Evolutionary conservation across 1,140 invertebrate genomes (phyloP).

Genomic region (Drosophila kohkoa): DNA sequence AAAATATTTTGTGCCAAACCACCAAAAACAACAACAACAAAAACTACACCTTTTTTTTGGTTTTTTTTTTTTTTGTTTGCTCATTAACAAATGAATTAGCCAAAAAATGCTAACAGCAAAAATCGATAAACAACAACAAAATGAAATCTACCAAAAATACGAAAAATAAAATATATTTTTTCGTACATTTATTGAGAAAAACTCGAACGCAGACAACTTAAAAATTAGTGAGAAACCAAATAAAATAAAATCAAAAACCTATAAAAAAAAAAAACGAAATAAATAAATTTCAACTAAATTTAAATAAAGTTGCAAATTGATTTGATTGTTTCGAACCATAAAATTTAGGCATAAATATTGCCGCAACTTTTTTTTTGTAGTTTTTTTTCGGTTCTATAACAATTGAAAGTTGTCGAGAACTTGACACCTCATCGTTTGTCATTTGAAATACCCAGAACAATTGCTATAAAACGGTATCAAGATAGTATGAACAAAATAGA

Average conservation of each 20-base stretch:
- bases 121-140: constrained; percentile 33
- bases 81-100: constrained; percentile 78
- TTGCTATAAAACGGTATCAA: background rate
- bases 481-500: constrained; percentile 1
- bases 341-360: constrained; percentile 1
- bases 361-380: background rate
- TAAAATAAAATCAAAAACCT: constrained; percentile 24
- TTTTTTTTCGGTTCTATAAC: background rate
- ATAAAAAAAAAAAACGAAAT: constrained; percentile 1
- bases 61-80: constrained; percentile 59
- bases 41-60: too few species aligned
- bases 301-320: constrained; percentile 44
- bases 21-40: constrained; percentile 13
- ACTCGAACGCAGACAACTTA: constrained; percentile 25
- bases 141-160: background rate
- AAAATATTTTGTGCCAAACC: constrained; percentile 49
- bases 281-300: constrained; percentile 1
- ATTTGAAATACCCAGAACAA: background rate
- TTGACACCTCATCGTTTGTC: constrained; percentile 16
- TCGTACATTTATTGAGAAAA: constrained; percentile 32
- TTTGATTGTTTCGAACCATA: constrained; percentile 27
- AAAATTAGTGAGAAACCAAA: constrained; percentile 26
- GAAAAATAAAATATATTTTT: background rate
- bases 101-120: constrained; percentile 51
- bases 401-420: constrained; percentile 34